Evolutionary conservation across 1,140 invertebrate species (phyloP), one percentile per base, ranked within the genome.

Genomic region (Drosophila navojoa): DNA sequence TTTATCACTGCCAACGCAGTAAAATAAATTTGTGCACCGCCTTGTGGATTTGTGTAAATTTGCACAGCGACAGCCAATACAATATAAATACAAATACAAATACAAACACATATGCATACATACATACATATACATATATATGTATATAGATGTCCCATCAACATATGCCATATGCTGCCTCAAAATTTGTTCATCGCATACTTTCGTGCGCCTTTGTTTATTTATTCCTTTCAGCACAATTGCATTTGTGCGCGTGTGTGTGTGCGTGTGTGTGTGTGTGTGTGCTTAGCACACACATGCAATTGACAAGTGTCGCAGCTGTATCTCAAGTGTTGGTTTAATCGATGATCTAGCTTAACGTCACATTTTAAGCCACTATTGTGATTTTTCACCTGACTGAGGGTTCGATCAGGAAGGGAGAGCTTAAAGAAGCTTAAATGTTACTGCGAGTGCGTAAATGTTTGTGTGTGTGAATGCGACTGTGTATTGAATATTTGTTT

Each of bases 1-100:
- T 86, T 87, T 87, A 86, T 81, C 82, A 86, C 82, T 87, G 81
- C 77, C 79, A 87, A 73, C 53, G 71, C 71, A 55, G 71, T 74
- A 81, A 81, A 87, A 86, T 87, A 87, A 76, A 87, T 71, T 76
- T 64, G 75, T 79, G 71, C 42, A 44, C 50, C 79, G 78, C 67
- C 71, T 63, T 70, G 75, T 86, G 77, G 74, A 81, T 78, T 81
- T 86, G 77, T 85, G 80, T 86, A 84, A 73, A 84, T 84, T 84
- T 86, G 47, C 57, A 59, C 77, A 81, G 45, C 27, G 50, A 44
- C 27, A 47, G 5, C 32, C 62, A 9, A 63, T 29, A 44, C 29
- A 10, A 49, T 15, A 35, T 60, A 50, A 57, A 76, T 49, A 71
- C 27, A 29, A 5, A 59, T 55, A 19, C 19, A 19, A 10, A 49